These are phyloP conservation scores for Amiota communis DNA, from an alignment of 2,888 invertebrate genomes.

Conservation along the genomic window DNA sequence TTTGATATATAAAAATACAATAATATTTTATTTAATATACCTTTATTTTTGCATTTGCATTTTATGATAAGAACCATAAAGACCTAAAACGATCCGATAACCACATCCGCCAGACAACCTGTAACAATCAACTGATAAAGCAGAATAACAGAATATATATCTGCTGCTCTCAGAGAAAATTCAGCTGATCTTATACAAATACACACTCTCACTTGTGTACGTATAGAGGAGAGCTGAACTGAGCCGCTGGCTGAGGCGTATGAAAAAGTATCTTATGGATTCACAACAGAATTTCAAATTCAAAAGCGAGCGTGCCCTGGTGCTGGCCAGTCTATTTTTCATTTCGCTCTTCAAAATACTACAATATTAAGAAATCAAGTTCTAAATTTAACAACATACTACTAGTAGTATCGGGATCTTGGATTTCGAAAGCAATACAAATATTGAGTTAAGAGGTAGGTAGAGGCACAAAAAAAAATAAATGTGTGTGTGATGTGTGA, in stretches of 20 bases:
- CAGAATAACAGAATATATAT: too few species aligned
- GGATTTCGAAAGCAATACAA: constrained; percentile 47
- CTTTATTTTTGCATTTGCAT: too few species aligned
- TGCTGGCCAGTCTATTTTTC: constrained; percentile 64
- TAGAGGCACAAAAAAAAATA: constrained; percentile 56
- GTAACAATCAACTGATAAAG: too few species aligned
- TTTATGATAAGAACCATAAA: too few species aligned
- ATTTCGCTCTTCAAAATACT: constrained; percentile 27
- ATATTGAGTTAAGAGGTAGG: constrained; percentile 49
- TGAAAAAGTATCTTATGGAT: too few species aligned
- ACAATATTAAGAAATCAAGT: constrained; percentile 57
- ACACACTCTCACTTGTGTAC: constrained; percentile 27
- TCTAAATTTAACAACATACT: constrained; percentile 57
- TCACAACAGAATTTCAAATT: constrained; percentile 26
- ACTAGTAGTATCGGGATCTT: constrained; percentile 41
- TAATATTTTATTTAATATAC: too few species aligned
- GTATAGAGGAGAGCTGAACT: too few species aligned
- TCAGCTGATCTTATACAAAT: neutral
- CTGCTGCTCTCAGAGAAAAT: too few species aligned
- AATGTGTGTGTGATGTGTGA: neutral
- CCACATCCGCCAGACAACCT: too few species aligned
- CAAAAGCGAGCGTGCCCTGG: constrained; percentile 61
- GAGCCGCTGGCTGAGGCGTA: constrained; percentile 26
- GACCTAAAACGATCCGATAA: too few species aligned
- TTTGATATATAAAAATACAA: too few species aligned